Evolutionary conservation across 2,113 vertebrate genomes (phyloP).

Genomic region (Lichenostomus cassidix): DNA sequence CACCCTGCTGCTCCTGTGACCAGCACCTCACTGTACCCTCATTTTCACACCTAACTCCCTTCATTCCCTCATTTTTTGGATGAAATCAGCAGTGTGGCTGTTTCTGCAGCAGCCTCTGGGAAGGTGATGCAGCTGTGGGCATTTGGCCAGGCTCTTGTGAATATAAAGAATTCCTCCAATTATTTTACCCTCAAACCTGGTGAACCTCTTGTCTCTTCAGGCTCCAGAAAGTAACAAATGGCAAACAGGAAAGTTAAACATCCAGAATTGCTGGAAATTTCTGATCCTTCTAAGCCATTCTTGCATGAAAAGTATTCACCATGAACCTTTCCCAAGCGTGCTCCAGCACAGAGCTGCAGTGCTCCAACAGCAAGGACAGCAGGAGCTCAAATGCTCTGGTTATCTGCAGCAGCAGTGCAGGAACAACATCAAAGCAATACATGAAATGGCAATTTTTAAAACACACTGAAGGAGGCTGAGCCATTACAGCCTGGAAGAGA

Average conservation of each 20-base stretch:
- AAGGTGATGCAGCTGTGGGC: background rate
- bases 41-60: background rate
- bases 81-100: background rate
- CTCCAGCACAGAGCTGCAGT: background rate
- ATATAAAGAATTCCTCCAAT: background rate
- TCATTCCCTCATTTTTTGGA: background rate
- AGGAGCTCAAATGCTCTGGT: background rate
- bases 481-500: background rate
- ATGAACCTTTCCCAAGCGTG: background rate
- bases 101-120: background rate
- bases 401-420: background rate
- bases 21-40: background rate
- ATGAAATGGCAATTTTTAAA: background rate
- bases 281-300: background rate
- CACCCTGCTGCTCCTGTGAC: background rate
- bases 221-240: background rate
- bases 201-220: background rate
- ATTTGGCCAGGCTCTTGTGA: background rate
- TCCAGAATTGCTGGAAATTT: background rate
- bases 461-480: background rate
- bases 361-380: background rate
- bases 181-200: background rate
- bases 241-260: background rate
- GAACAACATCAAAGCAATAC: background rate
- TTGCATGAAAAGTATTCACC: background rate